Evolutionary conservation across 2,113 vertebrate genomes (phyloP).

Genomic region (Guaruba guarouba): DNA sequence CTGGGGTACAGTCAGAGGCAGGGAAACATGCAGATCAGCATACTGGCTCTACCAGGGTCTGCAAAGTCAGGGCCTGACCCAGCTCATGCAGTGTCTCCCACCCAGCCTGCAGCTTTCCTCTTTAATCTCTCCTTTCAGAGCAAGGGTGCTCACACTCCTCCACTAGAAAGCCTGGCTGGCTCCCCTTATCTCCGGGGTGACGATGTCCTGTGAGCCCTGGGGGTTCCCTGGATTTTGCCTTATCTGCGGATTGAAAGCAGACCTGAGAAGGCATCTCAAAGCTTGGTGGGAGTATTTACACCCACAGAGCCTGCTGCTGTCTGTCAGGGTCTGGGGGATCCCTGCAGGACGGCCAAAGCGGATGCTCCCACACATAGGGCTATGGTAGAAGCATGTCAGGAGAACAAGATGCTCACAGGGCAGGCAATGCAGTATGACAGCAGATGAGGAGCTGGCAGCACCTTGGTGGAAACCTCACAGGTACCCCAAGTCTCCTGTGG

Average conservation of each 20-base stretch:
- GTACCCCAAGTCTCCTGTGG: neutral
- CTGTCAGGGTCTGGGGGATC: neutral
- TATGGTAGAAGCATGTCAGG: neutral
- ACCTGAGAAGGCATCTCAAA: neutral
- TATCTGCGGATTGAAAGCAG: conserved; percentile 12
- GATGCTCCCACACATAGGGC: neutral
- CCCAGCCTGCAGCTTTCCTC: neutral
- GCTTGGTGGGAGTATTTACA: neutral
- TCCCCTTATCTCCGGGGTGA: neutral
- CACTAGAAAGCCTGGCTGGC: neutral
- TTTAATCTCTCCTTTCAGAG: neutral
- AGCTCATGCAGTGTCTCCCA: neutral
- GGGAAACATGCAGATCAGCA: neutral
- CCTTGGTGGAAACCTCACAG: neutral
- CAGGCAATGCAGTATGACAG: neutral
- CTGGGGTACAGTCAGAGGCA: neutral
- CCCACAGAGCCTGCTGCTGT: neutral
- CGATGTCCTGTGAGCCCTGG: neutral
- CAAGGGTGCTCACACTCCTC: neutral
- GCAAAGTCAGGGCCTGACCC: neutral
- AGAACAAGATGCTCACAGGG: neutral
- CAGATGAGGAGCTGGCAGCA: neutral
- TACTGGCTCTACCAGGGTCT: neutral
- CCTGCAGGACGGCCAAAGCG: neutral
- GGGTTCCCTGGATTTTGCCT: neutral